Evolutionary conservation across 2,797 vertebrate species (phyloP).

Genomic region (Menidia menidia): DNA sequence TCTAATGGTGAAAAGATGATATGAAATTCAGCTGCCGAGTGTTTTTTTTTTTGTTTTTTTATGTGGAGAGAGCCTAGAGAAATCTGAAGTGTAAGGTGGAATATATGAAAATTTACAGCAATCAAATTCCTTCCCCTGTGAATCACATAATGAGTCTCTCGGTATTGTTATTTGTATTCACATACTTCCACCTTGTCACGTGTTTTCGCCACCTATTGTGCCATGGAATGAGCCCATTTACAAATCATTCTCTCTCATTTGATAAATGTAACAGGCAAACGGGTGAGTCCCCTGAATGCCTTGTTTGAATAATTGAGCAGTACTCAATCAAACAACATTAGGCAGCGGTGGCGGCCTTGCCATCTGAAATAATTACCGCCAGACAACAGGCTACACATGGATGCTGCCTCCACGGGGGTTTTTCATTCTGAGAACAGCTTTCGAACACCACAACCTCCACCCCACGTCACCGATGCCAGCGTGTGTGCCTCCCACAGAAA

Average conservation of each 20-base stretch:
- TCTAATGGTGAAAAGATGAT: conserved; percentile 34
- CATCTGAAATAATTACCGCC: conserved; percentile 77
- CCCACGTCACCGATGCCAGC: conserved; percentile 24
- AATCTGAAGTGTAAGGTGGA: conserved; percentile 39
- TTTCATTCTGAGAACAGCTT: conserved; percentile 52
- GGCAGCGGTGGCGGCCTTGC: conserved; percentile 44
- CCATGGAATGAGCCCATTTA: conserved; percentile 72
- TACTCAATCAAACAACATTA: conserved; percentile 77
- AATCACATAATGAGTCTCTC: conserved; percentile 63
- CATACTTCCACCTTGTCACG: conserved; percentile 64
- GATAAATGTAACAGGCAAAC: conserved; percentile 70
- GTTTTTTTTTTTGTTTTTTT: conserved; percentile 4
- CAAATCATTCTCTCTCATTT: conserved; percentile 74
- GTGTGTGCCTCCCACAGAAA: conserved; percentile 42
- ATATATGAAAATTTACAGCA: conserved; percentile 28
- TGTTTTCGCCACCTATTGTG: conserved; percentile 64
- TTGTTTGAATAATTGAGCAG: conserved; percentile 82
- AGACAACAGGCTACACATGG: conserved; percentile 67
- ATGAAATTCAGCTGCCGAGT: conserved; percentile 34
- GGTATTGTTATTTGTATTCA: conserved; percentile 67
- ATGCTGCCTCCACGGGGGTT: conserved; percentile 61
- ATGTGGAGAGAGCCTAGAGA: conserved; percentile 23
- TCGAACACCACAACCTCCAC: conserved; percentile 44
- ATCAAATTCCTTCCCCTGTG: conserved; percentile 23
- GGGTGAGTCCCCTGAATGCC: conserved; percentile 62